These are phyloP conservation scores for Abramis brama DNA, from an alignment of 2,113 vertebrate genomes.

Conservation along the genomic window DNA sequence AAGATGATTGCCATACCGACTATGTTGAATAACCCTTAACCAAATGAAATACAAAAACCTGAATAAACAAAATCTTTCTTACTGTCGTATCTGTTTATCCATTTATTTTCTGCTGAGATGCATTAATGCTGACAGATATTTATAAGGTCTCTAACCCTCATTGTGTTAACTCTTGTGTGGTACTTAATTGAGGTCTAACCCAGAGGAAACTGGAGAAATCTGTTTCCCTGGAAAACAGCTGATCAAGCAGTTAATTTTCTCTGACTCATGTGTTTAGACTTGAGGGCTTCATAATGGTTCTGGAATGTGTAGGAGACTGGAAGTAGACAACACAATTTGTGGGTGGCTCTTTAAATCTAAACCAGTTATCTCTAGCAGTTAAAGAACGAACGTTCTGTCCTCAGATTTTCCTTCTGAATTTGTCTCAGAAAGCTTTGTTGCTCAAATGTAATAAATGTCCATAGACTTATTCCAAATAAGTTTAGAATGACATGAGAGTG, in stretches of 20 bases:
- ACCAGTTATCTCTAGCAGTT: not conserved
- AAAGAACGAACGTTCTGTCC: not conserved
- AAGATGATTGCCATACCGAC: not conserved
- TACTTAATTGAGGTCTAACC: conserved; percentile 8
- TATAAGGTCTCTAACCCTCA: conserved; percentile 4
- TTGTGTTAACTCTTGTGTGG: conserved; percentile 6
- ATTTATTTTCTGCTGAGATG: not conserved
- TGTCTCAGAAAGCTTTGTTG: not conserved
- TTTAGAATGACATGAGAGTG: not conserved
- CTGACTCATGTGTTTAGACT: conserved; percentile 32
- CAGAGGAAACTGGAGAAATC: conserved; percentile 46
- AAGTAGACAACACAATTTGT: not conserved
- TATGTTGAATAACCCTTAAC: conserved; percentile 39
- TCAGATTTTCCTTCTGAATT: not conserved
- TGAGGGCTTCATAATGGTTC: conserved; percentile 4
- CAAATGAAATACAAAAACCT: not conserved
- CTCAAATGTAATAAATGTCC: not conserved
- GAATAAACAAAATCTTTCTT: conserved; percentile 34
- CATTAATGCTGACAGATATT: conserved; percentile 38
- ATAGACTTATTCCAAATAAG: not conserved
- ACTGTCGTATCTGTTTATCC: conserved; percentile 24
- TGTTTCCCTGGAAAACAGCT: conserved; percentile 38
- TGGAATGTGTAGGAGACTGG: conserved; percentile 17
- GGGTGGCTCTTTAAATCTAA: not conserved
- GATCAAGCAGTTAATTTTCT: conserved; percentile 32